Percentiles rank a stretch among this genome's conserved stretches.
Conservation (phyloP, 2,888 invertebrate species). For the Andricus curvator region DNA sequence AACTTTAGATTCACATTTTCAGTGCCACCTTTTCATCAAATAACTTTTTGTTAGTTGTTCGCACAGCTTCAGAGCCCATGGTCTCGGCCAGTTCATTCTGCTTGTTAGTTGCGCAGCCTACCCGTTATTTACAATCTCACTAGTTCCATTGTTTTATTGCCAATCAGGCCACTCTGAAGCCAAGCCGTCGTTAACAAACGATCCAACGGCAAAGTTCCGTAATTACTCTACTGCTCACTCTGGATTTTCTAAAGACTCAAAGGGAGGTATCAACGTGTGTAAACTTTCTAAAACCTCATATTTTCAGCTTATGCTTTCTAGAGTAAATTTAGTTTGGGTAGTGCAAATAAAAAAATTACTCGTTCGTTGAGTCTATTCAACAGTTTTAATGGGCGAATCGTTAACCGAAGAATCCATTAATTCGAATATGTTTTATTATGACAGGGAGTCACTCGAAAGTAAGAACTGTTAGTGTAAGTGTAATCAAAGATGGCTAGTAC, state of each 20-base stretch:
- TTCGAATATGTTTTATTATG: not conserved
- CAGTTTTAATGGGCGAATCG: not conserved
- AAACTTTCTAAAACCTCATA: not conserved
- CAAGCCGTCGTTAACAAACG: not conserved
- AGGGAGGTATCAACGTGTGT: not conserved
- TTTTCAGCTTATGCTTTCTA: not conserved
- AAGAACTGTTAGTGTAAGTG: too few relatives aligned
- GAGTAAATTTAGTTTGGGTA: not conserved
- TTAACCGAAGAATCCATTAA: not conserved
- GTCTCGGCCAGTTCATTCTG: not conserved
- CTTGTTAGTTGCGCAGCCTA: not conserved
- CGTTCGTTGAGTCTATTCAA: not conserved
- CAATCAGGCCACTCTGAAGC: not conserved
- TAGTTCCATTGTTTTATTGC: not conserved
- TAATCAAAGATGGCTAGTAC: too few relatives aligned
- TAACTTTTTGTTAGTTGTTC: not conserved
- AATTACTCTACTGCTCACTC: not conserved
- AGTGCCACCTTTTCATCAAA: not conserved
- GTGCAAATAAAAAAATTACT: not conserved
- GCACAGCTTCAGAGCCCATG: not conserved
- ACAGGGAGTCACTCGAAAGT: too few relatives aligned
- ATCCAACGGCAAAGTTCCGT: not conserved
- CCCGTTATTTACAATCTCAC: not conserved
- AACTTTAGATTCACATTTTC: not conserved
- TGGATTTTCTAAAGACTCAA: not conserved